Percentiles rank a stretch among this genome's conserved stretches.
These are phyloP conservation scores for Dyspetes luteomarginatus DNA, from an alignment of 2,888 invertebrate species.

Conservation along the genomic window DNA sequence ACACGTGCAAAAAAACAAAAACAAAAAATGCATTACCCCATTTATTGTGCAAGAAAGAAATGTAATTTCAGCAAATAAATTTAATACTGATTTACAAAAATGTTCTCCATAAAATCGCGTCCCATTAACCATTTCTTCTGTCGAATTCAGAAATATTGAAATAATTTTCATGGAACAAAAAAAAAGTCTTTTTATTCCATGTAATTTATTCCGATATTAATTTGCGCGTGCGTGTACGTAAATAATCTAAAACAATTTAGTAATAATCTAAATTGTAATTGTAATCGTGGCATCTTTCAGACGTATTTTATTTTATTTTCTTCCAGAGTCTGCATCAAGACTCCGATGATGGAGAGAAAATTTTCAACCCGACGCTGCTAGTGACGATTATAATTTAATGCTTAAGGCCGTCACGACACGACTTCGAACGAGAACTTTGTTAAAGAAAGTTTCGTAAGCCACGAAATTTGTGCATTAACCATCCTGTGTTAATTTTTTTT, in stretches of 20 bases:
- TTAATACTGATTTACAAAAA: not conserved
- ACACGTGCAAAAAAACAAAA: not conserved
- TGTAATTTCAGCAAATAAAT: too few species aligned
- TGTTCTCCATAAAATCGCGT: too few species aligned
- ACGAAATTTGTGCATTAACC: conserved; percentile 51
- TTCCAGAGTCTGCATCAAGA: conserved; percentile 88
- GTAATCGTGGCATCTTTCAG: too few species aligned
- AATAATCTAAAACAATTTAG: conserved; percentile 20
- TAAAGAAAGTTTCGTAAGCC: conserved; percentile 26
- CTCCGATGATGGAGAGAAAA: conserved; percentile 83
- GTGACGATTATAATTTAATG: conserved; percentile 74
- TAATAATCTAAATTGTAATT: conserved; percentile 1
- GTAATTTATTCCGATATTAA: not conserved
- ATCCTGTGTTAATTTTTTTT: conserved; percentile 30
- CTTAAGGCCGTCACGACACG: conserved; percentile 32
- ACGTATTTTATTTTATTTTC: conserved; percentile 65
- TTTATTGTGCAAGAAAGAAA: too few species aligned
- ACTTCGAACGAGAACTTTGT: conserved; percentile 45
- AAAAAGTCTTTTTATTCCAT: not conserved
- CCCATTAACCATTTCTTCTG: not conserved
- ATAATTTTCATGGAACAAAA: not conserved
- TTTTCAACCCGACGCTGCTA: conserved; percentile 70
- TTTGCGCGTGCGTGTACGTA: not conserved
- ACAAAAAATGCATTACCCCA: too few species aligned
- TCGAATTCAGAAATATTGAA: not conserved